Conservation (phyloP, 2,113 vertebrate species). For the Salvelinus alpinus region DNA sequence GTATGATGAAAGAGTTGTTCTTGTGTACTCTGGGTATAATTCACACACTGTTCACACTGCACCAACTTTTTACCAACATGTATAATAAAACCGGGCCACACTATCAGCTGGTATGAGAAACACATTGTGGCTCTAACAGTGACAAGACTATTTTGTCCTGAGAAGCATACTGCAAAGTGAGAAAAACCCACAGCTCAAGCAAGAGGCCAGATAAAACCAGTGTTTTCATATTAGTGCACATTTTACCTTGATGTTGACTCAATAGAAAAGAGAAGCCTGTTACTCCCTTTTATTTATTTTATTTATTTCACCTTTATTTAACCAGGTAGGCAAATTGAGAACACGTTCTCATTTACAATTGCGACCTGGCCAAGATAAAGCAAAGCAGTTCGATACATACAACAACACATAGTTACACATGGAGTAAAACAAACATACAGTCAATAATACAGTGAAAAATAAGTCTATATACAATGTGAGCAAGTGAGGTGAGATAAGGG, state of each 20-base stretch:
- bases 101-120: not conserved
- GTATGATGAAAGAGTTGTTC: slow-evolving; percentile 11
- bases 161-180: not conserved
- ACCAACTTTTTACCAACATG: slow-evolving; percentile 6
- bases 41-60: slow-evolving; percentile 36
- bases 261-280: not conserved
- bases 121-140: not conserved
- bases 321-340: too few relatives aligned
- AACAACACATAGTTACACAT: too few relatives aligned
- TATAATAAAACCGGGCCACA: not conserved
- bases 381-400: too few relatives aligned
- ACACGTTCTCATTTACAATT: too few relatives aligned
- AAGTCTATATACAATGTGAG: too few relatives aligned
- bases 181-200: slow-evolving; percentile 1
- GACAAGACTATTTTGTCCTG: not conserved
- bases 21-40: slow-evolving; percentile 39
- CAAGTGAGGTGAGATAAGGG: too few relatives aligned
- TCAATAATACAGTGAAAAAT: too few relatives aligned
- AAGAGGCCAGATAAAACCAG: not conserved
- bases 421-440: too few relatives aligned
- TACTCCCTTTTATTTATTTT: too few relatives aligned
- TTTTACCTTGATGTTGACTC: not conserved
- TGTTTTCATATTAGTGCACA: not conserved
- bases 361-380: too few relatives aligned
- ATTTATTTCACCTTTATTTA: too few relatives aligned